These are phyloP conservation scores for Philypnodon macrostomus DNA, from an alignment of 2,797 vertebrate species.

Conservation along the genomic window DNA sequence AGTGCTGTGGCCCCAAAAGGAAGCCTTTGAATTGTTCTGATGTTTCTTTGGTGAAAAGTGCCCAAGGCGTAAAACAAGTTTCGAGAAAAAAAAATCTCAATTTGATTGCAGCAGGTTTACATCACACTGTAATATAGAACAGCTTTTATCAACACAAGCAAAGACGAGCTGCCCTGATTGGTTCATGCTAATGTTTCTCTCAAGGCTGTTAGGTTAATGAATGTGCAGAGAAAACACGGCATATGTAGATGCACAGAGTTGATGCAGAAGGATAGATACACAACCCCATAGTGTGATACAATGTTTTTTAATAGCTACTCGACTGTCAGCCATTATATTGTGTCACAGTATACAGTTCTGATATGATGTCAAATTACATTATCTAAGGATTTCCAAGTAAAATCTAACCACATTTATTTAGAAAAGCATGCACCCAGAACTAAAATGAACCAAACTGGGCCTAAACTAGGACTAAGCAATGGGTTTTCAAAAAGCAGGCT, in stretches of 20 bases:
- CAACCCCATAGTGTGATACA: constrained; percentile 44
- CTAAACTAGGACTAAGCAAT: no score
- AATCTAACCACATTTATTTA: no score
- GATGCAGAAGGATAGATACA: constrained; percentile 39
- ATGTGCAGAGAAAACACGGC: constrained; percentile 48
- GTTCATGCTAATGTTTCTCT: constrained; percentile 58
- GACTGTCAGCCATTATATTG: no score
- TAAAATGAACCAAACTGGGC: no score
- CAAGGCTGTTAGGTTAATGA: constrained; percentile 62
- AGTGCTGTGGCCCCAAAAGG: constrained; percentile 25
- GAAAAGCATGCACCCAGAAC: no score
- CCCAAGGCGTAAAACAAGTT: constrained; percentile 28
- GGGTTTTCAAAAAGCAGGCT: no score
- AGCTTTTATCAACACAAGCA: constrained; percentile 61
- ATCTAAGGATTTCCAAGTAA: no score
- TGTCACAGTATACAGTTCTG: no score
- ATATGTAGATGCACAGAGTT: constrained; percentile 30
- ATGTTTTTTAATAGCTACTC: no score
- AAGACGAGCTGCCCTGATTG: constrained; percentile 45
- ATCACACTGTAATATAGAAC: constrained; percentile 58
- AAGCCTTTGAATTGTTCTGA: constrained; percentile 48
- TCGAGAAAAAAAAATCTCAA: constrained; percentile 22
- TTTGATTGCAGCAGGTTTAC: constrained; percentile 67
- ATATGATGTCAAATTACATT: no score
- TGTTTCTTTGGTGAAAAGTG: constrained; percentile 55